Percentiles rank a stretch among this genome's conserved stretches.
phyloP scores from a whole-genome alignment of 2,888 invertebrate species.

The Hydrotaea diabolus region DNA sequence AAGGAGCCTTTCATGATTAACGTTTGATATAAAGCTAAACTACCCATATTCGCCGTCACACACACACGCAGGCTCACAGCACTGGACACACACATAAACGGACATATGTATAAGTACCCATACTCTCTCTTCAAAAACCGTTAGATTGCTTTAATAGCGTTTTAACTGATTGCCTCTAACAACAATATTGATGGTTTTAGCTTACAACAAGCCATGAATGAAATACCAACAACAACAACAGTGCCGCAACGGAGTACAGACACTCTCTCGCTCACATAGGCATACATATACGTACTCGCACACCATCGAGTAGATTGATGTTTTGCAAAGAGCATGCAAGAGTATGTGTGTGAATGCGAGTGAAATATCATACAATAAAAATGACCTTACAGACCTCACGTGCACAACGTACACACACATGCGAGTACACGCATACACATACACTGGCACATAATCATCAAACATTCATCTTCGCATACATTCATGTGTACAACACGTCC shows the following conservation, averaged over 20 bases:
- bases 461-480: slow-evolving; percentile 11
- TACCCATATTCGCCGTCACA: not conserved
- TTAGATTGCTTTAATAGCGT: slow-evolving; percentile 63
- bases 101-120: not conserved
- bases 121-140: slow-evolving; percentile 28
- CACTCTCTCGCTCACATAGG: not conserved
- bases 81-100: not conserved
- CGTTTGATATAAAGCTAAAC: slow-evolving; percentile 3
- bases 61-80: not conserved
- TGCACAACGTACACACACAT: slow-evolving; percentile 1
- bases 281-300: not conserved
- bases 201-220: slow-evolving; percentile 39
- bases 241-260: not conserved
- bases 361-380: slow-evolving; percentile 54
- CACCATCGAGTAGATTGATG: slow-evolving; percentile 19
- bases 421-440: slow-evolving; percentile 26
- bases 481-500: slow-evolving; percentile 16
- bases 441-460: not conserved
- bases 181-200: slow-evolving; percentile 60
- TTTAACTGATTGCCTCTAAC: slow-evolving; percentile 66
- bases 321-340: slow-evolving; percentile 15
- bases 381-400: slow-evolving; percentile 55
- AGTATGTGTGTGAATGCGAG: not conserved
- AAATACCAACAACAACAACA: slow-evolving; percentile 8
- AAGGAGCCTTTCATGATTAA: slow-evolving; percentile 48